Evolutionary conservation across 2,888 invertebrate genomes (phyloP), one percentile per base, ranked within the genome.

Genomic region (Torymus aiolomorphi): DNA sequence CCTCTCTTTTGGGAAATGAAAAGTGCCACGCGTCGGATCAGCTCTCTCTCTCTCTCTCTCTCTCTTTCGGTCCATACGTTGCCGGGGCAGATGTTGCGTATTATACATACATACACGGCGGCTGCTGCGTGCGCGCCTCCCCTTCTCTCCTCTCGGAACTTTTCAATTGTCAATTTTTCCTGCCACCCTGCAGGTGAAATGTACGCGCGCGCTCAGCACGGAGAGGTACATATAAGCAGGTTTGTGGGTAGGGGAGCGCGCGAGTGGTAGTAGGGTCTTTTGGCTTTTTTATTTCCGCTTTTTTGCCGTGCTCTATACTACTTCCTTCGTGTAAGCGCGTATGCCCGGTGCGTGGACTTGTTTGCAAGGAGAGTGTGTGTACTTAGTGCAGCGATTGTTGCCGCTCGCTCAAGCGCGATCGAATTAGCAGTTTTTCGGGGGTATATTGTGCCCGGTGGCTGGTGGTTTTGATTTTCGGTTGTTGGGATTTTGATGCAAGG

Each of bases 151-250:
- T 70, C 78, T 49, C n/a, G 70, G 72, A 66, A 81, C 81, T 78
- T 83, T 84, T 84, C 83, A 83, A 80, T 67, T 82, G 78, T 83
- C 82, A 80, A 85, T 83, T 87, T 87, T 87, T 86, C 85, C 85
- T 85, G 82, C 82, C 83, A 82, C 84, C 82, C 80, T 82, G 87
- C 87, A 87, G 87, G 87, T 87, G 87, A 86, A 85, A 85, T 82
- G 65, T 76, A 65, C 83, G 79, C 76, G 80, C 59, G 52, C 61
- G 20, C 62, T 51, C 31, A 67, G 69, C 62, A 69, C 54, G n/a
- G n/a, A n/a, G n/a, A n/a, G n/a, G n/a, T n/a, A n/a, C n/a, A n/a
- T 61, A 52, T 56, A 69, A 54, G 65, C 78, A 79, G 74, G 78
- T 74, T 79, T 74, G 57, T 20, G 56, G 24, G 57, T 5, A 20